phyloP scores from a whole-genome alignment of 2,797 vertebrate genomes.

The Chloroceryle inda region DNA sequence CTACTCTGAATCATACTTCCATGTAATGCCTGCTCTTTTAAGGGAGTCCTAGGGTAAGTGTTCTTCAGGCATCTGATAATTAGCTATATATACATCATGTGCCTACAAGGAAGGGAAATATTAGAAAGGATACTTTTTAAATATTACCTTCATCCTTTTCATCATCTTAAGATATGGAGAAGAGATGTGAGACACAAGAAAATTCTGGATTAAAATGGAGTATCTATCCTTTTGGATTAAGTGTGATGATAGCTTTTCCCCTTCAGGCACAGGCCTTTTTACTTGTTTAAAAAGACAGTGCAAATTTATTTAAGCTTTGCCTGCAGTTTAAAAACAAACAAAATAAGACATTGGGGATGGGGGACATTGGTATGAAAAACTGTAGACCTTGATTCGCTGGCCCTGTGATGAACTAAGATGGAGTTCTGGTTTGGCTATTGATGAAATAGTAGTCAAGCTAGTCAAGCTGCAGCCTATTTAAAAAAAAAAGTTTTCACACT shows the following conservation, averaged over 20 bases:
- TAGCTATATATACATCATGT: accelerated
- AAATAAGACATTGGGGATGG: neutral
- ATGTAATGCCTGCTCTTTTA: neutral
- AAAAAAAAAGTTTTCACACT: neutral
- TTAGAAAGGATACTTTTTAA: neutral
- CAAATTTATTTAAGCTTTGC: neutral
- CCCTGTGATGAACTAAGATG: neutral
- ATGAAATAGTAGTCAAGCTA: neutral
- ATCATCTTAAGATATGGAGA: neutral
- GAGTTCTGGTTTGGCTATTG: neutral
- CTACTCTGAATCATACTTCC: neutral
- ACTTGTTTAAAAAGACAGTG: neutral
- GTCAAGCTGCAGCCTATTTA: neutral
- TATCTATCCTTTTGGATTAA: neutral
- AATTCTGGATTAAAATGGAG: neutral
- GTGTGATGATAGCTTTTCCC: neutral
- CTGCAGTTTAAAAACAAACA: neutral
- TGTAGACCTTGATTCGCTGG: neutral
- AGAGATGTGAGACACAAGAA: neutral
- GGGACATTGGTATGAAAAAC: neutral
- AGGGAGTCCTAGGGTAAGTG: neutral
- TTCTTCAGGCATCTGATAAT: neutral
- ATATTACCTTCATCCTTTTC: neutral
- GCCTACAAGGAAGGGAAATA: neutral
- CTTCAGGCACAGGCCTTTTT: neutral